Evolutionary conservation across 2,888 invertebrate species (phyloP).

Genomic region (Camptogramma bilineatum): DNA sequence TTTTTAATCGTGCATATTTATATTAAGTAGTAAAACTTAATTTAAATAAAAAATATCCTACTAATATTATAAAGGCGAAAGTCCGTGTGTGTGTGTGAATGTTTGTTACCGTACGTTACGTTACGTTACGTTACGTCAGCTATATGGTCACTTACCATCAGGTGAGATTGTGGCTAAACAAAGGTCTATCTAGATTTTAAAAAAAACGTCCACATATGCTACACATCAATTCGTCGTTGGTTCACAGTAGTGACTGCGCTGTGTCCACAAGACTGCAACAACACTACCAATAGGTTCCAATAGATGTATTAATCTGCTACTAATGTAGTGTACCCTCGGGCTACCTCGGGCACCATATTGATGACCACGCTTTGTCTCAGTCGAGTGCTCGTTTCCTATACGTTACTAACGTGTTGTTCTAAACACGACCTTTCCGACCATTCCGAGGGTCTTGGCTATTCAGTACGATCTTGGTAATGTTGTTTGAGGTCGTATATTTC

Average conservation of each 20-base stretch:
- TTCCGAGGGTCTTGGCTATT: constrained; percentile 56
- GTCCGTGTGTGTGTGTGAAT: no score
- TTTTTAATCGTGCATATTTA: no score
- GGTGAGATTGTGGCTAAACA: no score
- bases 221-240: no score
- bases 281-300: constrained; percentile 56
- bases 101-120: no score
- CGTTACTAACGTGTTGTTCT: constrained; percentile 65
- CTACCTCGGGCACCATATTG: constrained; percentile 59
- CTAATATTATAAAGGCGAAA: no score
- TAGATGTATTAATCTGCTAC: constrained; percentile 77
- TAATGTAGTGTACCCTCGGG: constrained; percentile 72
- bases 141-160: no score
- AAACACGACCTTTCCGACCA: constrained; percentile 61
- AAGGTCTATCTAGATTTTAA: no score
- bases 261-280: constrained; percentile 31
- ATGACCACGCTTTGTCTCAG: constrained; percentile 77
- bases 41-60: no score
- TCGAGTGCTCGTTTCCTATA: constrained; percentile 67
- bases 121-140: no score
- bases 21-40: no score
- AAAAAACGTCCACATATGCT: no score
- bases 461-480: constrained; percentile 66
- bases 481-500: constrained; percentile 45
- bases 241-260: constrained; percentile 12